Conservation (phyloP, 2,113 vertebrate species). For the Suncus etruscus region DNA sequence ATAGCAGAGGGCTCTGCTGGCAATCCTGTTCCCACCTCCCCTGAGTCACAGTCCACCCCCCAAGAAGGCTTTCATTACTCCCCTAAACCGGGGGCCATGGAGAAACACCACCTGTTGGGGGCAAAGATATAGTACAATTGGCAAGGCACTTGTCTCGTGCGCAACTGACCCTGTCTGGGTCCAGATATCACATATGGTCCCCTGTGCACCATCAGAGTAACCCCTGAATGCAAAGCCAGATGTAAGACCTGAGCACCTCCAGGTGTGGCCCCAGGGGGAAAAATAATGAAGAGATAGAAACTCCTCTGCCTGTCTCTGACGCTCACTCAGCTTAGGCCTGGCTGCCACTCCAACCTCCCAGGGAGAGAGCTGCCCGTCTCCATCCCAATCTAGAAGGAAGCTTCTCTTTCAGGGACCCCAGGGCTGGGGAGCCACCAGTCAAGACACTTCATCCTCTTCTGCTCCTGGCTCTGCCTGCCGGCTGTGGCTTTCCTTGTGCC, state of each 20-base stretch:
- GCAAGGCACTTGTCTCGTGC: no score
- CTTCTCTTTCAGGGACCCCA: constrained; percentile 16
- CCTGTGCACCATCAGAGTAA: no score
- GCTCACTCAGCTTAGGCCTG: constrained; percentile 26
- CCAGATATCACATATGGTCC: no score
- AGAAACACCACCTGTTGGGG: constrained; percentile 66
- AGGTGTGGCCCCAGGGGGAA: no score
- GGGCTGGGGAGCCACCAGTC: constrained; percentile 35
- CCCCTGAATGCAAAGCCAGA: no score
- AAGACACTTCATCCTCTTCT: constrained; percentile 31
- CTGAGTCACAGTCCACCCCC: not conserved
- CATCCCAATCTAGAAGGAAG: constrained; percentile 29
- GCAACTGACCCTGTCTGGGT: no score
- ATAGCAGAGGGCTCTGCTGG: not conserved
- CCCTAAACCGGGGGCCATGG: constrained; percentile 11
- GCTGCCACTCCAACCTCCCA: not conserved
- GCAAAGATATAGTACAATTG: no score
- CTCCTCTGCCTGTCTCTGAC: not conserved
- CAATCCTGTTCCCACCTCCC: not conserved
- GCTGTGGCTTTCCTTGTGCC: constrained; percentile 69
- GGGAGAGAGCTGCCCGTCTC: constrained; percentile 2
- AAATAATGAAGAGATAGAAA: no score
- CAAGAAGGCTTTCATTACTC: not conserved
- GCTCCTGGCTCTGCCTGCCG: constrained; percentile 61
- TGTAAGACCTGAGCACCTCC: no score